Evolutionary conservation across 2,797 vertebrate genomes (phyloP).

Genomic region (Sternarchorhynchus goeldii): DNA sequence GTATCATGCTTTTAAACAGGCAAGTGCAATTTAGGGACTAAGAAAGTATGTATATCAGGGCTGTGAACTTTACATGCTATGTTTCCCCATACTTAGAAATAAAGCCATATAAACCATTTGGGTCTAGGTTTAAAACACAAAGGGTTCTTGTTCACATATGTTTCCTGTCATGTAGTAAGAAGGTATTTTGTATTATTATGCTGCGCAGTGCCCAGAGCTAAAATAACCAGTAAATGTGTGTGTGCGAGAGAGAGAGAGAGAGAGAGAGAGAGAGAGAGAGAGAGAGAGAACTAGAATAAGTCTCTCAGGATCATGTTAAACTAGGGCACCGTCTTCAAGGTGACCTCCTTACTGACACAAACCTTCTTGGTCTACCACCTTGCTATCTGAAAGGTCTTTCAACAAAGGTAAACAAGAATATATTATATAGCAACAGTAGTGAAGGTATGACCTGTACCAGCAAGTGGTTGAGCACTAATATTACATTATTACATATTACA

Average conservation of each 20-base stretch:
- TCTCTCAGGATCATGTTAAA: constrained; percentile 67
- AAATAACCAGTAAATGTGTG: constrained; percentile 36
- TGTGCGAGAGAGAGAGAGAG: constrained; percentile 5
- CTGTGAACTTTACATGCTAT: too few species aligned
- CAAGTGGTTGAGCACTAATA: too few species aligned
- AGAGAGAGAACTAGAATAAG: constrained; percentile 65
- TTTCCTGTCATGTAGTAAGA: not conserved
- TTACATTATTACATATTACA: too few species aligned
- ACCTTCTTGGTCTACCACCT: constrained; percentile 19
- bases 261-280: too few species aligned
- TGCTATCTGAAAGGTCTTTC: constrained; percentile 37
- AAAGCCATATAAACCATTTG: not conserved
- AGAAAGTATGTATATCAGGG: too few species aligned
- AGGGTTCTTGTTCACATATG: too few species aligned
- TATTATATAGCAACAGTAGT: not conserved
- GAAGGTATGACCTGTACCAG: too few species aligned
- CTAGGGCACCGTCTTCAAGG: constrained; percentile 62
- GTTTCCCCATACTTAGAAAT: too few species aligned
- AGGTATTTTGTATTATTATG: constrained; percentile 26
- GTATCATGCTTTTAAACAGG: too few species aligned
- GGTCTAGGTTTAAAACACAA: too few species aligned
- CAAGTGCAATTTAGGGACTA: too few species aligned
- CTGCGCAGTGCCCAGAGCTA: constrained; percentile 18
- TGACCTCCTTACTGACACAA: constrained; percentile 58
- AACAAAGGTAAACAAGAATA: not conserved